Base-by-base conservation (phyloP, 2,888 invertebrate species). In the Dryobota labecula region DNA sequence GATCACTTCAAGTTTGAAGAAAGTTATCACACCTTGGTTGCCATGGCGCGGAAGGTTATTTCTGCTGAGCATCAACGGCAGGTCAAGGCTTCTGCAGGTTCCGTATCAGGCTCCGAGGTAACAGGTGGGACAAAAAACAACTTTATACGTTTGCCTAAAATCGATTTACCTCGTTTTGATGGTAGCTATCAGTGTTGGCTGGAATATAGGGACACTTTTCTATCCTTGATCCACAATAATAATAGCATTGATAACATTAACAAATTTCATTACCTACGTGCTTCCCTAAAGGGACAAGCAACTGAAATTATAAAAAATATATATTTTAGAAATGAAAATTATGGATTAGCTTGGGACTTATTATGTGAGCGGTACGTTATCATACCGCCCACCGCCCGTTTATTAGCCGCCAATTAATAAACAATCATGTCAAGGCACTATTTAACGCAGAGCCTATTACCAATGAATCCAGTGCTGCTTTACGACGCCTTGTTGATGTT, bases 1-100 rank as follows among this genome's bases (percentile, higher is more conserved):
- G 58, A 58, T 27, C 58, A 41, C 58, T 58, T 58, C 58, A 58
- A 58, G 18, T 58, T 58, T 58, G 58, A 58, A 27, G 58, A 58
- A 2, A 41, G 15, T 9, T 58, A 41, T 7, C 58, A 58, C 27
- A 38, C 2, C 24, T 41, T 41, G 58, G 58, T 58, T 58, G 58
- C 58, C 58, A 58, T 1, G 58, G 58, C 41, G 58, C 58, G 58
- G 58, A 41, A 38, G 8, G 11, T 38, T 38, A 38, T 38, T 38
- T 38, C 38, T 38, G 38, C 38, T 38, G 38, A 38, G 11, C 38
- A 38, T 9, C 38, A 6, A 18, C 58, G 18, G 24, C 58, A 58
- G 18, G 58, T 8, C 41, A 58, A 41, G 18, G 1, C 58, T 27
- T 27, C 41, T 38, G 38, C 58, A 41, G 58, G 58, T 41, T 58